Percentiles rank a stretch among this genome's conserved stretches.
phyloP scores from a whole-genome alignment of 2,113 vertebrate species.

The Cryptotis parvus region DNA sequence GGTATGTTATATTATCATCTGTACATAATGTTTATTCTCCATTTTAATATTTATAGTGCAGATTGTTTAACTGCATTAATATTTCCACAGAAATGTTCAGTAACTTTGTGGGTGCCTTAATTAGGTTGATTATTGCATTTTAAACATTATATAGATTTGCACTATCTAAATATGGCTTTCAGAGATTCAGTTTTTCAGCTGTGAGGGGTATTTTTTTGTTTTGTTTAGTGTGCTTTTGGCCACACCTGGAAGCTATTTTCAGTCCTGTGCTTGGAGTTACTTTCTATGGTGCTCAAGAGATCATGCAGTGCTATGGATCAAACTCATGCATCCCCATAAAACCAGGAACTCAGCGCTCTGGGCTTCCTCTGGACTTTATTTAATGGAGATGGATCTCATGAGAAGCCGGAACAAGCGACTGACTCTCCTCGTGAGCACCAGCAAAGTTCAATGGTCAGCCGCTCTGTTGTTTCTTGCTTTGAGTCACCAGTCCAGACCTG shows the following conservation, averaged over 20 bases:
- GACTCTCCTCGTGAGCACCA: background rate
- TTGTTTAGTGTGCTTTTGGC: too few species aligned
- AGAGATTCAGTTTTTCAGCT: background rate
- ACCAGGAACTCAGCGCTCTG: too few species aligned
- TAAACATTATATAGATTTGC: background rate
- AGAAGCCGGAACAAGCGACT: background rate
- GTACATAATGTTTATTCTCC: background rate
- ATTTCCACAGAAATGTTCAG: conserved; percentile 13
- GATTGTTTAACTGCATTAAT: conserved; percentile 17
- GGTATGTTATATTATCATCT: background rate
- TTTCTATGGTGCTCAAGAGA: background rate
- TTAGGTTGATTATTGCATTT: conserved; percentile 15
- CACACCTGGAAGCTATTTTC: background rate
- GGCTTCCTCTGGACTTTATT: too few species aligned
- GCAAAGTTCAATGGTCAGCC: background rate
- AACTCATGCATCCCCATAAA: too few species aligned
- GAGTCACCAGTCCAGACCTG: background rate
- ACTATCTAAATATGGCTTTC: background rate
- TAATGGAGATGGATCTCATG: background rate
- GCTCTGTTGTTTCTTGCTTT: background rate
- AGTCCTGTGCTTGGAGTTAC: background rate
- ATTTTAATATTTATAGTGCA: background rate
- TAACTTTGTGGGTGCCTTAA: background rate
- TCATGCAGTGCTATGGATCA: too few species aligned
- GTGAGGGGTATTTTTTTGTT: too few species aligned